Conservation (phyloP, 2,113 vertebrate species). For the Vireo altiloquus region DNA sequence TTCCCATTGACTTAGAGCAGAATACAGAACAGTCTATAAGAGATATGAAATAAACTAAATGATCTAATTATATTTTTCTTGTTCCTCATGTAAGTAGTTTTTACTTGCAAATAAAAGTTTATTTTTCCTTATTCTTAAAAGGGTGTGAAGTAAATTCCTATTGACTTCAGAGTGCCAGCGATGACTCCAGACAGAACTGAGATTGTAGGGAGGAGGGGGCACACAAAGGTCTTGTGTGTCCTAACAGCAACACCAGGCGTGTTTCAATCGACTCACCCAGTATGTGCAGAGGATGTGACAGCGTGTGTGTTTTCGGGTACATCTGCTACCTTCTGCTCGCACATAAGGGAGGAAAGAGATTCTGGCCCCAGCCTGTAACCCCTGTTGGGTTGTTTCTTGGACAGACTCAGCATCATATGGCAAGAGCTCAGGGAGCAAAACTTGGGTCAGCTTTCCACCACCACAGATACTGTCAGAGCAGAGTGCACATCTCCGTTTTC, state of each 20-base stretch:
- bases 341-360: not conserved
- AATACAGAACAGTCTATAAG: not conserved
- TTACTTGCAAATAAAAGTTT: not conserved
- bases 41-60: not conserved
- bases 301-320: not conserved
- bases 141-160: not conserved
- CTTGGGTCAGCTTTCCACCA: not conserved
- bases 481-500: not conserved
- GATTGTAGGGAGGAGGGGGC: not conserved
- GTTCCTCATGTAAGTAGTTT: not conserved
- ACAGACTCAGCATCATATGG: not conserved
- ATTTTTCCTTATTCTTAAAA: not conserved
- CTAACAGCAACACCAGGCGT: not conserved
- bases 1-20: not conserved
- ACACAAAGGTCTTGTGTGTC: not conserved
- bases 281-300: not conserved
- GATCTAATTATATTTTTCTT: not conserved
- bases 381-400: slow-evolving; percentile 32
- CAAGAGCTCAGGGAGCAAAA: not conserved
- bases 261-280: not conserved
- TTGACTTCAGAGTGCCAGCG: not conserved
- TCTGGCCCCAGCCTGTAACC: not conserved
- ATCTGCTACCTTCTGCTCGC: slow-evolving; percentile 18
- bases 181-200: not conserved
- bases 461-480: not conserved